Evolutionary conservation across 2,113 vertebrate genomes (phyloP), one percentile per base, ranked within the genome.

Genomic region (Odontophorus gujanensis): DNA sequence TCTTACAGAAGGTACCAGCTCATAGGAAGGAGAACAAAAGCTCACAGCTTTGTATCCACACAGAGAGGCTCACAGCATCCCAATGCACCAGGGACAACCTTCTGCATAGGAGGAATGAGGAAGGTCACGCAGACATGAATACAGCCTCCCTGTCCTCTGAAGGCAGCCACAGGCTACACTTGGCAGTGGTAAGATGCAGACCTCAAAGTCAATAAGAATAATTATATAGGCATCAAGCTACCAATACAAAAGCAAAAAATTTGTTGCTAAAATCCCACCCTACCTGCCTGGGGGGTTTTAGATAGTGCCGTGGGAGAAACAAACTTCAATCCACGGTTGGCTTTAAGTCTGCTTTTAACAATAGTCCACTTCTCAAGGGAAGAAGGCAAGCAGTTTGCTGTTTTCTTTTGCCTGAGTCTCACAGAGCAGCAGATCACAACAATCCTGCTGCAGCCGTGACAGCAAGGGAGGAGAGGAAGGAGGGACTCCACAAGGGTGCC

Each of bases 11-110:
- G 13, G n/a, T 69, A 90, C 7, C 0, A 0, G 22, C 26, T 88
- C 58, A 45, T 50, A 68, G n/a, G 68, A 74, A 69, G 6, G 58
- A 74, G 72, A 45, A 66, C 7, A 0, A 2, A n/a, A 13, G 26
- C 26, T 83, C n/a, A 2, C 1, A 26, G n/a, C 47, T 57, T 11
- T 5, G 16, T 3, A 11, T 84, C 38, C 57, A 32, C 38, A n/a
- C 81, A 83, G 42, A 45, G 40, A 91, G 21, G 36, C 36, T 87
- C 7, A 2, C 9, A 57, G 67, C 42, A 36, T 62, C 85, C 11
- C 13, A 11, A 5, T 0, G 0, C 15, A 13, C 40, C 53, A 13
- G 18, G 18, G 25, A 59, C 50, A 77, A 19, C 24, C 9, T 13
- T 36, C 50, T 67, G 21, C 40, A 32, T n/a, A 62, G 32, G 0